Conservation (phyloP, 2,888 invertebrate genomes). For the Torymus tubicola region DNA sequence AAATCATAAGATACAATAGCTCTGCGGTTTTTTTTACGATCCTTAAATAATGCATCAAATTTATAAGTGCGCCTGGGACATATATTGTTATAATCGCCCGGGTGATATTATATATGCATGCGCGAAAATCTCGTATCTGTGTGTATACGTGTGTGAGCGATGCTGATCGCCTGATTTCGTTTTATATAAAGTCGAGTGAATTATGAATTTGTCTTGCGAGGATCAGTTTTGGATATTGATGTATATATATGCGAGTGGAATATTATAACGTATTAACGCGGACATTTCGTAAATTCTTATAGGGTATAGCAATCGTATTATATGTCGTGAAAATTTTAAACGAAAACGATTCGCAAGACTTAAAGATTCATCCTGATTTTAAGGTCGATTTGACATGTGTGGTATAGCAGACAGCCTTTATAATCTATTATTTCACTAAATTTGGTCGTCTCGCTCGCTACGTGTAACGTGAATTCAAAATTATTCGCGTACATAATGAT, state of each 20-base stretch:
- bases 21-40: conserved; percentile 1
- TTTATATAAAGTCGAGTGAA: not conserved
- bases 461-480: not conserved
- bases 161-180: too few species aligned
- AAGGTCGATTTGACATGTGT: conserved; percentile 5
- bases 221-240: not conserved
- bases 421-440: conserved; percentile 34
- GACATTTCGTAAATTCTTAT: conserved; percentile 2
- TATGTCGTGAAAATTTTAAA: conserved; percentile 7
- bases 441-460: not conserved
- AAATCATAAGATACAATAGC: not conserved
- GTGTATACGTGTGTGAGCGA: too few species aligned
- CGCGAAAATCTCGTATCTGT: too few species aligned
- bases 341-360: conserved; percentile 17
- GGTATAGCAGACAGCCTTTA: conserved; percentile 30
- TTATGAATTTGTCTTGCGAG: conserved; percentile 10
- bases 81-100: not conserved
- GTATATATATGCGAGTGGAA: not conserved
- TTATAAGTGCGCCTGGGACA: not conserved
- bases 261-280: conserved; percentile 5
- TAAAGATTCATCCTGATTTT: conserved; percentile 33
- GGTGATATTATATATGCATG: too few species aligned
- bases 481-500: too few species aligned
- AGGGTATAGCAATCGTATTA: conserved; percentile 15
- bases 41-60: not conserved